Conservation (phyloP, 1,140 invertebrate species). For the Drosophila grimshawi region DNA sequence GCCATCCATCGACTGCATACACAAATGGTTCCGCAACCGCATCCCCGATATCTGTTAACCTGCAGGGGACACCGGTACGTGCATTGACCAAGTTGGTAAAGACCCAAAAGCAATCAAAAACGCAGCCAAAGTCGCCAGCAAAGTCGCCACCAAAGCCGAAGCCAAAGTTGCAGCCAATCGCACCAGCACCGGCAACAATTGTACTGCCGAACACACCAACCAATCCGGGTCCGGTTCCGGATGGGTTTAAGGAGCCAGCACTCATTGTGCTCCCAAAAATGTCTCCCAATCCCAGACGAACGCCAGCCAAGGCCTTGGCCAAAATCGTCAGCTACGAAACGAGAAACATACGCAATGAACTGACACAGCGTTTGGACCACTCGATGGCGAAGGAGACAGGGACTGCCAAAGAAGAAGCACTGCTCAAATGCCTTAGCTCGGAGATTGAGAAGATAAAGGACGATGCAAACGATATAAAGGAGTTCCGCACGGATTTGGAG, state of each 20-base stretch:
- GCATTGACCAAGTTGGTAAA: slow-evolving; percentile 26
- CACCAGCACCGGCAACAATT: slow-evolving; percentile 1
- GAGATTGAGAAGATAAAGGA: slow-evolving; percentile 41
- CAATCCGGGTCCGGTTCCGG: neutral
- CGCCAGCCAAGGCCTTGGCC: slow-evolving; percentile 53
- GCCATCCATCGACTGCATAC: neutral
- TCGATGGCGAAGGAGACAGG: slow-evolving; percentile 13
- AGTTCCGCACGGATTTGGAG: slow-evolving; percentile 63
- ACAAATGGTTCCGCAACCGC: neutral
- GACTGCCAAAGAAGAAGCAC: neutral
- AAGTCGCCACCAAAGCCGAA: neutral
- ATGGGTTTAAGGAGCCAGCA: neutral
- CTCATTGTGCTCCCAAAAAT: neutral
- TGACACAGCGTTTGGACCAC: slow-evolving; percentile 38
- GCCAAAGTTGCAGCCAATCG: neutral
- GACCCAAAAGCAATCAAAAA: slow-evolving; percentile 11
- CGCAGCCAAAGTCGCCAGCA: neutral
- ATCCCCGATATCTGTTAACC: neutral
- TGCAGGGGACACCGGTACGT: slow-evolving; percentile 3
- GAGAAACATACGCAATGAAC: slow-evolving; percentile 51
- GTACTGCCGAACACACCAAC: neutral
- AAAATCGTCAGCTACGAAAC: slow-evolving; percentile 64
- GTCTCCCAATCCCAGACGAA: slow-evolving; percentile 16
- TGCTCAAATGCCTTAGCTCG: slow-evolving; percentile 17
- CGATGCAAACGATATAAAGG: slow-evolving; percentile 44